A percentile compares a stretch with the other conserved stretches of the same genome.
phyloP scores from a whole-genome alignment of 1,140 invertebrate species.

The Lamellibrachia luymesi region DNA sequence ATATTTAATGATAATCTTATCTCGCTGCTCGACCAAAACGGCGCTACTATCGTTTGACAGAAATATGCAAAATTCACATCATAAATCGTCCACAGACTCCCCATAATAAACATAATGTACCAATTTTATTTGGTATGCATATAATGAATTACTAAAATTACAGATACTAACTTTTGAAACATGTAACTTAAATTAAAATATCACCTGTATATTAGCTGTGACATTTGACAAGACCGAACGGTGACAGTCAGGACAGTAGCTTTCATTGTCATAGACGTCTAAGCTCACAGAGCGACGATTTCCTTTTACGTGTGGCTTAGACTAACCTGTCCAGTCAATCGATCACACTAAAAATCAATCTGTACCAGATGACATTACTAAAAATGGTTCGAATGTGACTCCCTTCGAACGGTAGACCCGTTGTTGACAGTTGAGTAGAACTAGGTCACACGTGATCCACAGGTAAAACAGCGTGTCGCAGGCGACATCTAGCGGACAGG shows the following conservation, averaged over 20 bases:
- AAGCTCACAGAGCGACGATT: background rate
- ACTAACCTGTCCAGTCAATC: background rate
- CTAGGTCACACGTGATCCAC: background rate
- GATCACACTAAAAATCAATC: background rate
- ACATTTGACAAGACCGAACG: background rate
- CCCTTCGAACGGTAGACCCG: background rate
- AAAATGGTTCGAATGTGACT: background rate
- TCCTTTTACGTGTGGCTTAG: background rate
- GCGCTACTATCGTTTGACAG: no score
- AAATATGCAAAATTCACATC: no score
- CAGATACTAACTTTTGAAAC: background rate
- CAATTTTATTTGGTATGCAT: no score
- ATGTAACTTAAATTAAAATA: background rate
- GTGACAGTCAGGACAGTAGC: background rate
- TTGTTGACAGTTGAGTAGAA: background rate
- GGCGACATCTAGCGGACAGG: background rate
- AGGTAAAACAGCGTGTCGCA: background rate
- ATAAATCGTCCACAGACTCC: no score
- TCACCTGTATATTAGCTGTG: background rate
- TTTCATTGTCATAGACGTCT: background rate
- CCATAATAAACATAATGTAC: no score
- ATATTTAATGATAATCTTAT: no score
- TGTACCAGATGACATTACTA: background rate
- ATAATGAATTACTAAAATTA: background rate
- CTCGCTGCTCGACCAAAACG: no score